Conservation (phyloP, 2,888 invertebrate genomes). For the Zygogramma bicolorata region DNA sequence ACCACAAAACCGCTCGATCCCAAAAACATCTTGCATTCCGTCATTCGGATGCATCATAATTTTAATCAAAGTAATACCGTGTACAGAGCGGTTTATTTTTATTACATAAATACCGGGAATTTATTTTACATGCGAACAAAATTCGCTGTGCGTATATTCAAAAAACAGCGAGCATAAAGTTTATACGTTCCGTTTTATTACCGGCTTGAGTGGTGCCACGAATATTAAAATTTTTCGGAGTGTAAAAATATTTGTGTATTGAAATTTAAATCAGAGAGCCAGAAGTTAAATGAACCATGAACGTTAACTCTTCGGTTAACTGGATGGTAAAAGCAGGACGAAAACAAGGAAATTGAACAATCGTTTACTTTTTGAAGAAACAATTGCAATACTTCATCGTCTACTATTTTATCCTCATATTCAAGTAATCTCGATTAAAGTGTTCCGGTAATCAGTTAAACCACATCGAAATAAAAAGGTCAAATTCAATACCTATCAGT, state of each 20-base stretch:
- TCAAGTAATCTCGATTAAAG: too few species aligned
- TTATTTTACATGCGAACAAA: slow-evolving; percentile 29
- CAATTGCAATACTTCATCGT: too few species aligned
- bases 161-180: slow-evolving; percentile 27
- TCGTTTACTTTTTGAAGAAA: too few species aligned
- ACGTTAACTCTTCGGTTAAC: too few species aligned
- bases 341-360: too few species aligned
- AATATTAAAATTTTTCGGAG: slow-evolving; percentile 22
- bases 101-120: slow-evolving; percentile 27
- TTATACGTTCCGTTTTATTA: slow-evolving; percentile 28
- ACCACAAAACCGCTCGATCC: slow-evolving; percentile 11
- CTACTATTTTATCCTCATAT: too few species aligned
- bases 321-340: too few species aligned
- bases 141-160: slow-evolving; percentile 26
- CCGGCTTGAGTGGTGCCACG: slow-evolving; percentile 9
- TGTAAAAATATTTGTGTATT: slow-evolving; percentile 14
- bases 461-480: too few species aligned
- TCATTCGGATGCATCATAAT: slow-evolving; percentile 11
- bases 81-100: slow-evolving; percentile 19
- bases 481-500: too few species aligned
- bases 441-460: too few species aligned
- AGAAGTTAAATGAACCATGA: too few species aligned
- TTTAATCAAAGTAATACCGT: slow-evolving; percentile 9
- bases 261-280: neutral
- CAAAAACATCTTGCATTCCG: slow-evolving; percentile 1